Evolutionary conservation across 2,888 invertebrate species (phyloP), one percentile per base, ranked within the genome.

Genomic region (Zelleria hepariella): DNA sequence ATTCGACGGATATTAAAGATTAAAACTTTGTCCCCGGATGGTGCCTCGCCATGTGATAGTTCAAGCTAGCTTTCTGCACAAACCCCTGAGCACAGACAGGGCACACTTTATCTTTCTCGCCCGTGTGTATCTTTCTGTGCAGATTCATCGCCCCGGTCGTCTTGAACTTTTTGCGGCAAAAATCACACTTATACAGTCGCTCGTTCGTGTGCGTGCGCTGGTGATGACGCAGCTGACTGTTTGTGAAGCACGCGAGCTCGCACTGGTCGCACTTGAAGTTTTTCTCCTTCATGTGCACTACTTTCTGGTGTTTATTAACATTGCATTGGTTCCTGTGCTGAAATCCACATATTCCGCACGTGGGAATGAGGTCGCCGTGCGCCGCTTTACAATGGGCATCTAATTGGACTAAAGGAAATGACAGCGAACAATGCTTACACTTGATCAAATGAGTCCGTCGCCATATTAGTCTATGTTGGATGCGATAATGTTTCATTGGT

Each of bases 151-250:
- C 60, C 7, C 6, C 42, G 23, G 26, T 49, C 47, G 60, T 47
- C 6, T 53, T 51, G 58, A 60, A 64, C 18, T 42, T 56, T 55
- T 64, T 64, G 20, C 59, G 52, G 24, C 64, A 64, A 8, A 10
- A 62, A n/a, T 48, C 48, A 26, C 64, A 64, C 25, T 58, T 60
- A 24, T 56, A 60, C 6, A 65, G 64, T 18, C 67, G 71, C 4
- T 64, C 64, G 10, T 66, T 59, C 4, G 63, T 65, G 55, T 77
- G 77, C 7, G 18, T 63, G 0, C 66, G 49, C 61, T 63, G 57
- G 21, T 70, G 70, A 6, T 32, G 62, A 7, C 24, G 61, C 7
- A 63, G 26, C n/a, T 18, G 49, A 5, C 15, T 20, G 24, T 6
- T 15, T 26, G 47, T 49, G 59, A 10, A 25, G n/a, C n/a, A 26